phyloP scores from a whole-genome alignment of 1,140 invertebrate species.

The Dermatophagoides farinae region DNA sequence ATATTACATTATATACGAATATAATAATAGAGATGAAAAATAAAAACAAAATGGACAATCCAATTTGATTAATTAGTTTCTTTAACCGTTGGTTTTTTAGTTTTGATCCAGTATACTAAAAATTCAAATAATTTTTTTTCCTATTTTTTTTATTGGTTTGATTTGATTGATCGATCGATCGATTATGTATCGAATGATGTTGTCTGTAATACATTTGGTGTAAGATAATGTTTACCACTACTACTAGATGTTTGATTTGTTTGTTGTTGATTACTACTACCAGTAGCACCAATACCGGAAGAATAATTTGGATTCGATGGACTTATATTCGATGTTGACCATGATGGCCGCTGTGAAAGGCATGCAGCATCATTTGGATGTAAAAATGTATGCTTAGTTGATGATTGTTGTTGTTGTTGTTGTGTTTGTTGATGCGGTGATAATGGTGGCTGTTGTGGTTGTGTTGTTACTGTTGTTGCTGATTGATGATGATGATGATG shows the following conservation, averaged over 20 bases:
- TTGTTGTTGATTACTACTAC: neutral
- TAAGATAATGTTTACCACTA: slow-evolving; percentile 5
- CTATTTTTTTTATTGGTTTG: too few relatives aligned
- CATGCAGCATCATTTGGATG: slow-evolving; percentile 21
- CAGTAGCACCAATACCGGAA: neutral
- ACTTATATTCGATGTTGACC: slow-evolving; percentile 17
- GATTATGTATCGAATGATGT: slow-evolving; percentile 4
- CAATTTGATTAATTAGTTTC: too few relatives aligned
- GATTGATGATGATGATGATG: neutral
- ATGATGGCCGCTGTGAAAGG: slow-evolving; percentile 14
- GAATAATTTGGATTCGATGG: neutral
- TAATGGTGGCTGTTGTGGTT: neutral
- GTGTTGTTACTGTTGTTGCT: neutral
- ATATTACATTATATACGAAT: too few relatives aligned
- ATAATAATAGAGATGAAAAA: too few relatives aligned
- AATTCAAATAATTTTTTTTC: too few relatives aligned
- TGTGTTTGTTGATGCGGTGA: neutral
- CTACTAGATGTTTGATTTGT: neutral
- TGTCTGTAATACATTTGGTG: slow-evolving; percentile 8
- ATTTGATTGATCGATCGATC: neutral
- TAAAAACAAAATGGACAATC: too few relatives aligned
- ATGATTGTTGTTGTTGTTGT: slow-evolving; percentile 8
- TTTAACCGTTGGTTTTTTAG: too few relatives aligned
- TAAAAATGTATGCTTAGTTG: slow-evolving; percentile 15
- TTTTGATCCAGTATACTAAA: too few relatives aligned